Evolutionary conservation across 2,113 vertebrate genomes (phyloP).

Genomic region (Accipiter virgatus): DNA sequence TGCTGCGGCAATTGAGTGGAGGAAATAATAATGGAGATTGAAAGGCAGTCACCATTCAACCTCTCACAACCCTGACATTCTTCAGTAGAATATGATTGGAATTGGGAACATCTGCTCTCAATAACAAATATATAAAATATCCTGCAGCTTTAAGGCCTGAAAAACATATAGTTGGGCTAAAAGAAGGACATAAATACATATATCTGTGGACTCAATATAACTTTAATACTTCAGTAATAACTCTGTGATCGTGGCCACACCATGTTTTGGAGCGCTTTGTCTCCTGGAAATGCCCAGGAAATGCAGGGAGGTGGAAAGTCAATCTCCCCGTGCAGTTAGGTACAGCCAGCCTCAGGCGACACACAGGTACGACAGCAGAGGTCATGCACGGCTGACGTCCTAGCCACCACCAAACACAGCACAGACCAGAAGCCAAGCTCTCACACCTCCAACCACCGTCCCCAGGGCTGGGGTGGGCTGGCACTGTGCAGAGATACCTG

Average conservation of each 20-base stretch:
- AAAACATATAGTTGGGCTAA: slow-evolving; percentile 68
- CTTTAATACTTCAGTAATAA: slow-evolving; percentile 45
- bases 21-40: slow-evolving; percentile 81
- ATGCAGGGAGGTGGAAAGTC: background rate
- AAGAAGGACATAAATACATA: slow-evolving; percentile 44
- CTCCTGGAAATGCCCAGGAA: background rate
- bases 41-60: slow-evolving; percentile 72
- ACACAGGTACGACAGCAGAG: background rate
- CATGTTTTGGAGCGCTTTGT: background rate
- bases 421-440: background rate
- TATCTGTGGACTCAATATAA: slow-evolving; percentile 42
- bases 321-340: background rate
- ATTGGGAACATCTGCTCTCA: slow-evolving; percentile 80
- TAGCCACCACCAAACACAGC: background rate
- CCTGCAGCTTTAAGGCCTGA: slow-evolving; percentile 66
- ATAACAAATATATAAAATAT: slow-evolving; percentile 76
- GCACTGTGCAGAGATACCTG: background rate
- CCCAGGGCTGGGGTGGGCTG: background rate
- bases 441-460: rapidly evolving
- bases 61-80: slow-evolving; percentile 62
- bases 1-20: slow-evolving; percentile 72
- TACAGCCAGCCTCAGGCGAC: background rate
- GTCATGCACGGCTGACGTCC: background rate
- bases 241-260: background rate
- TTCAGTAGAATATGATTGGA: slow-evolving; percentile 72